Conservation (phyloP, 2,113 vertebrate genomes). For the Terrapene triunguis region DNA sequence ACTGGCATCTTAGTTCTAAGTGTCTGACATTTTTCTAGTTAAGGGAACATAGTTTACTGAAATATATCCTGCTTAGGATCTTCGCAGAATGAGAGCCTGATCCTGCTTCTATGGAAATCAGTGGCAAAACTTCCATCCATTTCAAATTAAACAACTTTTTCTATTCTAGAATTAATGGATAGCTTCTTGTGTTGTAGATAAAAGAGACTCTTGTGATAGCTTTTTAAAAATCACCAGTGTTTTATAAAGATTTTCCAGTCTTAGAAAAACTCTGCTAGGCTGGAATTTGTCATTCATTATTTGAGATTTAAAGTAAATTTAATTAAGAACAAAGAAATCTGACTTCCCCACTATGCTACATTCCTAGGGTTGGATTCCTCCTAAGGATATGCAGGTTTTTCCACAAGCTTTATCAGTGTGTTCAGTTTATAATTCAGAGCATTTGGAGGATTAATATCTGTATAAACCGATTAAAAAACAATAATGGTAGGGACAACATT, state of each 20-base stretch:
- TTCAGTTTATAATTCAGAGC: constrained; percentile 32
- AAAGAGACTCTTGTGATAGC: constrained; percentile 32
- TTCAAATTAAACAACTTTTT: not conserved
- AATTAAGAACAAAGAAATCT: not conserved
- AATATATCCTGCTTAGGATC: not conserved
- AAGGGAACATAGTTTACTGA: not conserved
- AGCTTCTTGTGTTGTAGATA: constrained; percentile 36
- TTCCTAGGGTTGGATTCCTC: constrained; percentile 34
- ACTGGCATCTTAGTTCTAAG: not conserved
- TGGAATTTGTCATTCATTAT: not conserved
- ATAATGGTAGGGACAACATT: not conserved
- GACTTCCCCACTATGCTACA: constrained; percentile 47
- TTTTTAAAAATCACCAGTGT: constrained; percentile 39
- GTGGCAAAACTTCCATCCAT: not conserved
- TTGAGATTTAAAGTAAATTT: not conserved
- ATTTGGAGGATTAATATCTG: not conserved
- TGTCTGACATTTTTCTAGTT: constrained; percentile 30
- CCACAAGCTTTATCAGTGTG: not conserved
- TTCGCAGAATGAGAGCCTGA: not conserved
- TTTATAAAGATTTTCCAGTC: constrained; percentile 15
- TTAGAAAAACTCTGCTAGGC: constrained; percentile 13
- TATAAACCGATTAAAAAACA: constrained; percentile 9
- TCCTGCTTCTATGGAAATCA: not conserved
- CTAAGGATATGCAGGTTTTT: constrained; percentile 44
- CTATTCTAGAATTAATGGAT: constrained; percentile 16